phyloP scores from a whole-genome alignment of 2,113 vertebrate species.

The Malurus elegans region DNA sequence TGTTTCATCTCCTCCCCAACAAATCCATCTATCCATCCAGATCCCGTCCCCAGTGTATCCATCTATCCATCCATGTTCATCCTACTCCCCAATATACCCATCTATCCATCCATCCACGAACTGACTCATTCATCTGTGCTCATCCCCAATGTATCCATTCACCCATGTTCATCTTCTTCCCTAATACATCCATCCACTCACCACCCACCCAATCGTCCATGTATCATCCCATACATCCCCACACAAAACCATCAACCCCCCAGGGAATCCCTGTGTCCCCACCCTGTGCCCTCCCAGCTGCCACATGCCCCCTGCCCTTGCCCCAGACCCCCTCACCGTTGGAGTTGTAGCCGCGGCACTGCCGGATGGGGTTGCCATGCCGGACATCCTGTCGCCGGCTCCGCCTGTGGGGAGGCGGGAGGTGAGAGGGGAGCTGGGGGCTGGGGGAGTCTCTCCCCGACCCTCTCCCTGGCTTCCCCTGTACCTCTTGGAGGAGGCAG shows the following conservation, averaged over 20 bases:
- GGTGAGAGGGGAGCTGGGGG: not conserved
- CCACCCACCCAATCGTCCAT: no score
- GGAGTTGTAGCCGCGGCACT: constrained; percentile 93
- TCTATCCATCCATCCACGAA: not conserved
- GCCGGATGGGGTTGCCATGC: constrained; percentile 91
- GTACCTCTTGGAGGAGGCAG: constrained; percentile 94
- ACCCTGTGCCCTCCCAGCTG: not conserved
- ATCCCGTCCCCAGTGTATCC: not conserved
- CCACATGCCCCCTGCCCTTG: fast-evolving
- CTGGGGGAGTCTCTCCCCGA: not conserved
- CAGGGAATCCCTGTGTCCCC: not conserved
- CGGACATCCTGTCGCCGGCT: constrained; percentile 94
- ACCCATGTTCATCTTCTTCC: not conserved
- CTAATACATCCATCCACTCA: not conserved
- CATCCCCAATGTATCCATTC: not conserved
- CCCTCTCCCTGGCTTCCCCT: fast-evolving
- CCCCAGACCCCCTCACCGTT: constrained; percentile 76
- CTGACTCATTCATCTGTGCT: no score
- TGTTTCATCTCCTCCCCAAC: not conserved
- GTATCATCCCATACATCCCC: not conserved
- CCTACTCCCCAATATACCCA: no score
- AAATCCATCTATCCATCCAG: not conserved
- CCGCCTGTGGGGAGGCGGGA: constrained; percentile 72
- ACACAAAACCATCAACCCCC: not conserved
- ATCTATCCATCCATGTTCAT: not conserved